A percentile compares a stretch with the other conserved stretches of the same genome.
Evolutionary conservation across 37 sponge, comb jelly and placozoan genomes (phyloP).

Genomic region (Corticium candelabrum): DNA sequence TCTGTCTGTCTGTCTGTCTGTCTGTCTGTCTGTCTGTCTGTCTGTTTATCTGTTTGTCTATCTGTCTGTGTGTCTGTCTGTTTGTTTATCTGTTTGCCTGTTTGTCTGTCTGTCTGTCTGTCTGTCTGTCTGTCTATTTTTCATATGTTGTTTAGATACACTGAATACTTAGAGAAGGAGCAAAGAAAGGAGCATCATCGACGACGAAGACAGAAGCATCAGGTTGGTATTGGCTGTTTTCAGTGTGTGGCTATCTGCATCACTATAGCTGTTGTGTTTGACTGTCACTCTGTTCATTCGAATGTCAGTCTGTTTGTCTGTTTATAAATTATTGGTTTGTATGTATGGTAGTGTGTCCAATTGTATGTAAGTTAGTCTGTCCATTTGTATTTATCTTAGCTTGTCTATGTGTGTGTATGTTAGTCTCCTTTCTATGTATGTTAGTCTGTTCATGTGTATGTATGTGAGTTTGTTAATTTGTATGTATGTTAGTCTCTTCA

Average conservation of each 20-base stretch:
- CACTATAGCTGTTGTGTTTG: too few relatives aligned
- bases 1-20: background rate
- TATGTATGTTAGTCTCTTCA: background rate
- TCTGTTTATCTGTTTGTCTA: too few relatives aligned
- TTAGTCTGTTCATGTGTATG: background rate
- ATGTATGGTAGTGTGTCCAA: too few relatives aligned
- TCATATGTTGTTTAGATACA: constrained; percentile 35
- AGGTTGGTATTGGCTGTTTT: constrained; percentile 21
- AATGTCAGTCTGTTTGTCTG: too few relatives aligned
- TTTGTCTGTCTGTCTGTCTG: background rate
- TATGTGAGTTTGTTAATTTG: too few relatives aligned
- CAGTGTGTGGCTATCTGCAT: background rate
- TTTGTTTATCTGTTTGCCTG: too few relatives aligned
- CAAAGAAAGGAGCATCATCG: constrained; percentile 85
- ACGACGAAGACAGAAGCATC: constrained; percentile 81
- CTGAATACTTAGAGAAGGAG: constrained; percentile 95
- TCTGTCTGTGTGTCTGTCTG: too few relatives aligned
- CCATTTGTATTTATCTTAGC: background rate
- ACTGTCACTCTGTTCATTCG: too few relatives aligned
- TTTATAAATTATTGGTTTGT: too few relatives aligned
- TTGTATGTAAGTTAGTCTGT: too few relatives aligned
- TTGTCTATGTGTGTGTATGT: constrained; percentile 10
- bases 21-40: constrained; percentile 8
- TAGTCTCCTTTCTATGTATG: background rate
- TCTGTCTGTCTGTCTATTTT: constrained; percentile 6